Base-by-base conservation (phyloP, 2,888 invertebrate species). In the Amblyjoppa proteus region DNA sequence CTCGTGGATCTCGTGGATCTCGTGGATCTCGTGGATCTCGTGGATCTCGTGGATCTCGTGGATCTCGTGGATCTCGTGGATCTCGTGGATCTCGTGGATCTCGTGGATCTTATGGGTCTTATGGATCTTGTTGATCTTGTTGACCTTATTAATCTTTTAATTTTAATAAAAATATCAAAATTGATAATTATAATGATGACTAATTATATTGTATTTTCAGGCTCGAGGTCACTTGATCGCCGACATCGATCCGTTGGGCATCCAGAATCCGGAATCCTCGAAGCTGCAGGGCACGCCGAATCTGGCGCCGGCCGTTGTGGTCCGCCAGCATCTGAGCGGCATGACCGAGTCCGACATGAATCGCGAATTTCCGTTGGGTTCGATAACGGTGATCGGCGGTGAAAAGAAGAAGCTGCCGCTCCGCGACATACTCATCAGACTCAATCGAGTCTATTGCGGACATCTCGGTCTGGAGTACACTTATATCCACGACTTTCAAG, bases 201-300 rank as follows among this genome's bases (percentile, higher is more conserved):
- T 13, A 25, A 2, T 69, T 49, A 25, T 84, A 28, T 76, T 7
- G 11, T 41, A 9, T 70, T 16, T 64, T 28, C 96, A 98, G 97
- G 95, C 96, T 88, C 96, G 98, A 88, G 98, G 98, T 82, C 98
- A 98, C 94, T 96, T 97, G 91, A 95, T 97, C 89, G 97, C 98
- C 66, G 96, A 97, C 92, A 95, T 97, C 88, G 98, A 98, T 94
- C 98, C 98, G 4, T 95, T 98, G 87, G 96, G 96, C 88, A 96
- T 98, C 49, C 92, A 92, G 74, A 92, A 93, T 87, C 88, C 92
- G 0, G 91, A 92, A 3, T 91, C 92, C 0, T 53, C 83, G 0
- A 91, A 90, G 38, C 78, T 93, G 5, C 90, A 89, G 53, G 91
- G 89, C 1, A 91, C 92, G 0, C 53, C 90, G 0, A 89, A 89